A percentile compares a stretch with the other conserved stretches of the same genome.
These are phyloP conservation scores for Gryllus bimaculatus DNA, from an alignment of 1,140 invertebrate species.

Conservation along the genomic window DNA sequence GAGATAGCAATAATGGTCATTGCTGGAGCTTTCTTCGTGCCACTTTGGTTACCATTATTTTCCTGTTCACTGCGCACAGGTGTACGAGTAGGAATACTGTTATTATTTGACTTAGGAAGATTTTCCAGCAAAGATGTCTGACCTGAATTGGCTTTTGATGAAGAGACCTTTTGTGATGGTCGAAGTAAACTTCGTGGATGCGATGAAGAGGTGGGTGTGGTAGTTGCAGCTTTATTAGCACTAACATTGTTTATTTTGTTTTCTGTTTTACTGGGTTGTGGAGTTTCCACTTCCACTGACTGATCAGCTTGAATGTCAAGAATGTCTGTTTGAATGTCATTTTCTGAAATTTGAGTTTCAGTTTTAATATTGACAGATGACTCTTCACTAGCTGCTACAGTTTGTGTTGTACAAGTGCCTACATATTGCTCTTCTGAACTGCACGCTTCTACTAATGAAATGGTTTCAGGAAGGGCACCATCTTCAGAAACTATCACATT, in stretches of 20 bases:
- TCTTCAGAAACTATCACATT: background rate
- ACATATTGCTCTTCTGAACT: background rate
- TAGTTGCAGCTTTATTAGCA: background rate
- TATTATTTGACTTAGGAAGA: background rate
- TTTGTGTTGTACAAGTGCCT: background rate
- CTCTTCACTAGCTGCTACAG: background rate
- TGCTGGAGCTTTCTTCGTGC: constrained; percentile 26
- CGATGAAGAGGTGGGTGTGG: constrained; percentile 14
- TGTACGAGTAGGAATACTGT: constrained; percentile 14
- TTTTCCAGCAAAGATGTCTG: background rate
- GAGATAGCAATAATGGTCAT: constrained; percentile 38
- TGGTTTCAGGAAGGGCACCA: background rate
- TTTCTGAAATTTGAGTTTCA: background rate
- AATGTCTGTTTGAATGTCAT: background rate
- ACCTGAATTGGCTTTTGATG: constrained; percentile 14
- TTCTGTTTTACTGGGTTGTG: background rate
- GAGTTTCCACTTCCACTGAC: background rate
- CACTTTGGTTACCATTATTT: constrained; percentile 7
- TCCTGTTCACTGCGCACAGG: constrained; percentile 19
- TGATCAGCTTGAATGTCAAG: background rate
- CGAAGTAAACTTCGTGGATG: constrained; percentile 28
- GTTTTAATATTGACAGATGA: background rate
- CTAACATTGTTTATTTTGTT: background rate
- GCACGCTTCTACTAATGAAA: background rate
- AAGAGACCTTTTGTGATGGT: constrained; percentile 16